phyloP scores from a whole-genome alignment of 2,797 vertebrate genomes.

The Sebastolobus alascanus region DNA sequence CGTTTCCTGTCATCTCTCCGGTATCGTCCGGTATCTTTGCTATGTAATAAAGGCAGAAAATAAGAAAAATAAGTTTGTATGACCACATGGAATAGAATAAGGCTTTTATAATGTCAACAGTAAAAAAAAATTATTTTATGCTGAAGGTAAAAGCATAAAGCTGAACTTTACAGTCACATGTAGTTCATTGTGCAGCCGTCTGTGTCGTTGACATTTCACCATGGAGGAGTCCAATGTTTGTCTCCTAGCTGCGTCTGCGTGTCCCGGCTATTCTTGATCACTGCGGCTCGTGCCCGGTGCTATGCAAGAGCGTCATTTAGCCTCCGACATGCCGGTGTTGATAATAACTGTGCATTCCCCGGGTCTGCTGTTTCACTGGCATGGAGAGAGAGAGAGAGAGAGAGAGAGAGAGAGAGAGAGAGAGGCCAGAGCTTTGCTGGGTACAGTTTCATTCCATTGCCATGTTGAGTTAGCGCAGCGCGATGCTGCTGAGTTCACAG shows the following conservation, averaged over 20 bases:
- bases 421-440: conserved; percentile 50
- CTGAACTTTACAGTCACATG: background rate
- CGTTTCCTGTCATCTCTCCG: background rate
- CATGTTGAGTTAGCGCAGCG: conserved; percentile 55
- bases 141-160: background rate
- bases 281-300: conserved; percentile 51
- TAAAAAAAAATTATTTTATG: no score
- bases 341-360: conserved; percentile 77
- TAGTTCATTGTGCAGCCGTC: no score
- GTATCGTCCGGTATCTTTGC: background rate
- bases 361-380: conserved; percentile 66
- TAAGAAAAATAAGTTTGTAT: background rate
- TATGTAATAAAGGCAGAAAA: background rate
- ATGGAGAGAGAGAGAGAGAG: conserved; percentile 14
- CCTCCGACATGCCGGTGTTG: conserved; percentile 60
- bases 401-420: conserved; percentile 18
- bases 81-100: background rate
- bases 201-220: conserved; percentile 18
- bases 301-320: conserved; percentile 46
- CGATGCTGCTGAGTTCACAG: conserved; percentile 36
- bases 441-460: conserved; percentile 67
- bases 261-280: conserved; percentile 51
- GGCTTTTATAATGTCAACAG: background rate
- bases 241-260: conserved; percentile 33
- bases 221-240: background rate